Conservation (phyloP, 1,140 invertebrate genomes). For the Eciton burchellii region DNA sequence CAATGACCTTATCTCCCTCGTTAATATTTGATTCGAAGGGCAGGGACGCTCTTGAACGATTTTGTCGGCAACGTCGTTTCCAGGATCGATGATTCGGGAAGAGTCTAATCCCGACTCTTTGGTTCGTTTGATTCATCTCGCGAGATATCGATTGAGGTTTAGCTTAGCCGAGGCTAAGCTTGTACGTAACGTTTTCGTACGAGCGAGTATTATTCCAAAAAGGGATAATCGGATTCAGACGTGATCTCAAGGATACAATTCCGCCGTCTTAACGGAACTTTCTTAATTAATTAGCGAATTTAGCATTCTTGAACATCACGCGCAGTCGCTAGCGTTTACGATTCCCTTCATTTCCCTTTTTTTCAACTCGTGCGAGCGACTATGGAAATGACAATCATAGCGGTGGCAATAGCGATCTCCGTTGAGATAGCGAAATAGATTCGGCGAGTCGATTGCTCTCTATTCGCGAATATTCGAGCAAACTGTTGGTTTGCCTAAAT, state of each 20-base stretch:
- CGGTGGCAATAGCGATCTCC: not conserved
- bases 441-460: constrained; percentile 43
- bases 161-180: no score
- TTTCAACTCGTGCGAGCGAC: constrained; percentile 25
- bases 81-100: constrained; percentile 7
- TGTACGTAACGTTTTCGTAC: no score
- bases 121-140: not conserved
- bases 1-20: not conserved
- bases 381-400: constrained; percentile 1
- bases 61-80: not conserved
- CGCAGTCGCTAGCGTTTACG: not conserved
- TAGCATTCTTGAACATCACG: constrained; percentile 8
- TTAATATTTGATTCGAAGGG: constrained; percentile 1
- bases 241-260: not conserved
- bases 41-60: not conserved
- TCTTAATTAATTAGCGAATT: constrained; percentile 48
- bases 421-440: constrained; percentile 44
- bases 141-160: no score
- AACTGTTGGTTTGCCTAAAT: constrained; percentile 38
- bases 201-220: not conserved
- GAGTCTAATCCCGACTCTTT: not conserved
- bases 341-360: not conserved
- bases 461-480: constrained; percentile 13
- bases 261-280: not conserved
- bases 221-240: not conserved